Evolutionary conservation across 1,140 invertebrate genomes (phyloP).

Genomic region (Drosophila trapezifrons): DNA sequence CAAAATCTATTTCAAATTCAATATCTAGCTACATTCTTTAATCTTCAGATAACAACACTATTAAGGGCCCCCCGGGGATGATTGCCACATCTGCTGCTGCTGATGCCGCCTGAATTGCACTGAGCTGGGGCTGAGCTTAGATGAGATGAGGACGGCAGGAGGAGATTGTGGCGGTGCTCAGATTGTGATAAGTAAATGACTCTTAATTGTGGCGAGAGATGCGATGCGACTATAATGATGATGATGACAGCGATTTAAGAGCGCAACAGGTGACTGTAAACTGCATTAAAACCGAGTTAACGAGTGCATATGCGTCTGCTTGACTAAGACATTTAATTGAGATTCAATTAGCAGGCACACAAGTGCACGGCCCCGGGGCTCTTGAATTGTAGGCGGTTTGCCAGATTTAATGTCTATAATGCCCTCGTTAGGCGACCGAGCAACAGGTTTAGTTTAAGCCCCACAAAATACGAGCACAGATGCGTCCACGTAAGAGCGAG

Average conservation of each 20-base stretch:
- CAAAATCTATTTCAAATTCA: no score
- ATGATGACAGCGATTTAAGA: constrained; percentile 20
- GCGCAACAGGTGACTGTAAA: constrained; percentile 63
- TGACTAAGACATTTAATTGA: constrained; percentile 25
- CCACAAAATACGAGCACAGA: constrained; percentile 11
- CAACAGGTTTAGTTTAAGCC: constrained; percentile 34
- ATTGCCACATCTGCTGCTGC: constrained; percentile 19
- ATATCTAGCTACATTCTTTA: background rate
- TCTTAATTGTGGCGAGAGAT: constrained; percentile 55
- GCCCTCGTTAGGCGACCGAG: constrained; percentile 18
- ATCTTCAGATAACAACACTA: background rate
- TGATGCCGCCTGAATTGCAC: constrained; percentile 18
- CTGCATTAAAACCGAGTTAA: constrained; percentile 22
- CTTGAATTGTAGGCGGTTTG: constrained; percentile 7
- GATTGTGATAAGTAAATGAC: constrained; percentile 69
- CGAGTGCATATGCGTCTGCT: constrained; percentile 29
- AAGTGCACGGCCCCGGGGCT: background rate
- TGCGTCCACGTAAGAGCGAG: constrained; percentile 10
- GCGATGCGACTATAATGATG: constrained; percentile 36
- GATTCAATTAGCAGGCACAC: constrained; percentile 36
- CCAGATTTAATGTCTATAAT: constrained; percentile 21
- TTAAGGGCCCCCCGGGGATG: constrained; percentile 16
- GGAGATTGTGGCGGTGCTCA: constrained; percentile 17
- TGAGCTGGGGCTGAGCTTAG: constrained; percentile 15
- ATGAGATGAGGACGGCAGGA: constrained; percentile 16